Evolutionary conservation across 2,113 vertebrate species (phyloP).

Genomic region (Conger conger): DNA sequence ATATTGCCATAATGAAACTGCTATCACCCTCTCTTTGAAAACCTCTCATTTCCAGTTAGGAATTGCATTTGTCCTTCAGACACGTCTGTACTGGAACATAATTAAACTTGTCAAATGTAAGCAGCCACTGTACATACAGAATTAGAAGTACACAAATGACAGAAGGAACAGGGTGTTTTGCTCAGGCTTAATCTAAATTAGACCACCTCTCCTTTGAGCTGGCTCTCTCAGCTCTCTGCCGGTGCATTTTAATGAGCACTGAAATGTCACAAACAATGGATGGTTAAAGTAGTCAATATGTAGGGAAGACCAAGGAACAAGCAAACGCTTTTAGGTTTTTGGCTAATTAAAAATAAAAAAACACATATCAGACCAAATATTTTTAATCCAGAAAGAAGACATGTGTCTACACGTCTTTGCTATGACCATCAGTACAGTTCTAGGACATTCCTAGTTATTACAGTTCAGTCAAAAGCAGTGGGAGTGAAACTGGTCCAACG

Average conservation of each 20-base stretch:
- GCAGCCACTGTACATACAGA: constrained; percentile 33
- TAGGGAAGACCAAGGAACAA: no score
- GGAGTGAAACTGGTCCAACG: no score
- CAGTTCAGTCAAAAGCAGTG: no score
- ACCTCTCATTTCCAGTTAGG: constrained; percentile 39
- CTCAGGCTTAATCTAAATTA: constrained; percentile 45
- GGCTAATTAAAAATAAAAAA: no score
- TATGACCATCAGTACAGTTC: no score
- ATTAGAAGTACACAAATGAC: constrained; percentile 51
- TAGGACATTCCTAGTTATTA: no score
- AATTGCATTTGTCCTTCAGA: constrained; percentile 45
- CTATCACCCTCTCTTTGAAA: constrained; percentile 50
- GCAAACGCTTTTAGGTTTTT: no score
- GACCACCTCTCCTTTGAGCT: constrained; percentile 42
- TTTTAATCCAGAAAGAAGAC: no score
- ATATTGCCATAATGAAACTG: constrained; percentile 46
- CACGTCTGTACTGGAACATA: constrained; percentile 41
- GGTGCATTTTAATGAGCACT: constrained; percentile 57
- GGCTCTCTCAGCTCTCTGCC: constrained; percentile 26
- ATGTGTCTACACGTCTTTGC: no score
- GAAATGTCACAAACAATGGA: constrained; percentile 48
- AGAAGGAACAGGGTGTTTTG: constrained; percentile 31
- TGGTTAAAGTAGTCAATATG: constrained; percentile 29
- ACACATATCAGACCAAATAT: no score
- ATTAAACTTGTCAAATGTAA: constrained; percentile 33